Percentiles rank a stretch among this genome's conserved stretches.
Evolutionary conservation across 2,797 vertebrate genomes (phyloP).

Genomic region (Eulemur albifrons): DNA sequence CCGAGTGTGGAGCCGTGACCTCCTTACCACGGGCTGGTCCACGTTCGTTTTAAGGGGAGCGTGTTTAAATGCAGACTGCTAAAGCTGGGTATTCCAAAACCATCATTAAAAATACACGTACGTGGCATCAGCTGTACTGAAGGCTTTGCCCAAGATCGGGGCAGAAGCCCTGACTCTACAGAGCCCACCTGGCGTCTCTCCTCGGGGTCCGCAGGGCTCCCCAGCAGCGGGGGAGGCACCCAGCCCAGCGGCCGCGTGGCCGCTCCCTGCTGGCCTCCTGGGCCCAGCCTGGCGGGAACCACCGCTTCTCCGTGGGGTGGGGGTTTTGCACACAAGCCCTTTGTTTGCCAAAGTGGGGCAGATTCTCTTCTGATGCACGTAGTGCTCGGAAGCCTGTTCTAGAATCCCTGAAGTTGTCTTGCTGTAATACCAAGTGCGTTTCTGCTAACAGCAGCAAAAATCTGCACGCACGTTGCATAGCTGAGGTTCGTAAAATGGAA

Average conservation of each 20-base stretch:
- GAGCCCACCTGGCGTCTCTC: fast-evolving
- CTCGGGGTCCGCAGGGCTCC: not conserved
- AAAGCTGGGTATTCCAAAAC: not conserved
- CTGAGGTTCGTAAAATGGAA: not conserved
- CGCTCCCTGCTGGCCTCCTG: not conserved
- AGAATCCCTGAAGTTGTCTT: not conserved
- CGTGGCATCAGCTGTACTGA: fast-evolving
- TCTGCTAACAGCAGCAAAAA: not conserved
- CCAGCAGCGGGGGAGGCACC: no score
- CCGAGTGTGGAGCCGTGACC: not conserved
- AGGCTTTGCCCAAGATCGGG: fast-evolving
- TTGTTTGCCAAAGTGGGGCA: not conserved
- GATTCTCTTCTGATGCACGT: not conserved
- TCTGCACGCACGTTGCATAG: not conserved
- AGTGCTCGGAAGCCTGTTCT: not conserved
- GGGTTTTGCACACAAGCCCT: not conserved
- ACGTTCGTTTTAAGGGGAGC: not conserved
- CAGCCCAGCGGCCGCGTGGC: not conserved
- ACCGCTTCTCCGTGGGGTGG: not conserved
- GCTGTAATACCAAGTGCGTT: not conserved
- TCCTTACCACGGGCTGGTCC: not conserved
- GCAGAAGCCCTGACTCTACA: fast-evolving
- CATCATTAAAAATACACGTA: not conserved
- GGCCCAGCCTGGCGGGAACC: not conserved
- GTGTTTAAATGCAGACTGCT: fast-evolving